Evolutionary conservation across 2,113 vertebrate genomes (phyloP).

Genomic region (Ursus arctos): DNA sequence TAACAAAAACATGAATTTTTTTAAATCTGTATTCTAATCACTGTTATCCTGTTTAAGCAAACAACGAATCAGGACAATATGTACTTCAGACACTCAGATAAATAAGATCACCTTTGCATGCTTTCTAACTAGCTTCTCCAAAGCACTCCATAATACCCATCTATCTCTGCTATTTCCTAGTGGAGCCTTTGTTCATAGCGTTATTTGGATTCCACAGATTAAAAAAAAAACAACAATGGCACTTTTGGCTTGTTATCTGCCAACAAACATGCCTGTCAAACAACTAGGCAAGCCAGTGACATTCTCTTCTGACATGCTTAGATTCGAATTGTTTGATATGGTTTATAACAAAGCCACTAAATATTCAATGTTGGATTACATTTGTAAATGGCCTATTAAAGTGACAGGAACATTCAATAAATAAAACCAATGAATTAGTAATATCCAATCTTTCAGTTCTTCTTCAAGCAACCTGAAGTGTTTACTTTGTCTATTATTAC

Average conservation of each 20-base stretch:
- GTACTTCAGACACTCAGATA: slow-evolving; percentile 20
- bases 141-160: slow-evolving; percentile 4
- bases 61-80: slow-evolving; percentile 49
- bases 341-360: slow-evolving; percentile 56
- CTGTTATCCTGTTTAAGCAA: slow-evolving; percentile 45
- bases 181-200: not conserved
- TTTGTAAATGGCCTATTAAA: slow-evolving; percentile 60
- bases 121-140: not conserved
- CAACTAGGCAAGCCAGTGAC: not conserved
- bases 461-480: slow-evolving; percentile 30
- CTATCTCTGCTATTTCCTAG: slow-evolving; percentile 18
- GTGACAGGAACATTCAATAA: slow-evolving; percentile 49
- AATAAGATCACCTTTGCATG: slow-evolving; percentile 12
- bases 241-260: slow-evolving; percentile 56
- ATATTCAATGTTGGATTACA: slow-evolving; percentile 51
- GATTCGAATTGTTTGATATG: slow-evolving; percentile 51
- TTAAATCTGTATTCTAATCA: slow-evolving; percentile 4
- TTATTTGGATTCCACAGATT: slow-evolving; percentile 27
- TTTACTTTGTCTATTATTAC: slow-evolving; percentile 20
- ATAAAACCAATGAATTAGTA: slow-evolving; percentile 46
- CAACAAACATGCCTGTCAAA: slow-evolving; percentile 20
- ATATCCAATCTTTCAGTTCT: not conserved
- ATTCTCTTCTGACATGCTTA: slow-evolving; percentile 54
- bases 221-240: slow-evolving; percentile 34
- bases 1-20: slow-evolving; percentile 27